Percentiles rank a stretch among this genome's conserved stretches.
phyloP scores from a whole-genome alignment of 1,140 invertebrate genomes.

The Aculops lycopersici region DNA sequence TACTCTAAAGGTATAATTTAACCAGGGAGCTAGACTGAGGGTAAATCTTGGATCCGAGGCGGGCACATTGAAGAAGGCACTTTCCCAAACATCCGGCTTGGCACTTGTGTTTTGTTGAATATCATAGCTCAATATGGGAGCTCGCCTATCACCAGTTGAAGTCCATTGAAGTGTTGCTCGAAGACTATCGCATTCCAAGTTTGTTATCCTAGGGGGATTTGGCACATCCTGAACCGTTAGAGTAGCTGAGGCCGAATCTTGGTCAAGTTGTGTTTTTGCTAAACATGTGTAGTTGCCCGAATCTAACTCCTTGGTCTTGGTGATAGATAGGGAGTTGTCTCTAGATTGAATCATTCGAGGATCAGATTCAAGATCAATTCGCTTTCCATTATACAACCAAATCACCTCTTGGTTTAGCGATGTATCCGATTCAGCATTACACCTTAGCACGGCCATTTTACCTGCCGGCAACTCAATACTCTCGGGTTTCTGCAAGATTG shows the following conservation, averaged over 20 bases:
- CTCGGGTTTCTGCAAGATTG: slow-evolving; percentile 48
- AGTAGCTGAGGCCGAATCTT: slow-evolving; percentile 42
- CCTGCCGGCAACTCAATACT: slow-evolving; percentile 64
- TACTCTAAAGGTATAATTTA: slow-evolving; percentile 85
- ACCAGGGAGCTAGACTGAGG: slow-evolving; percentile 50
- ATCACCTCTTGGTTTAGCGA: slow-evolving; percentile 41
- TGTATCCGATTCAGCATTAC: slow-evolving; percentile 55
- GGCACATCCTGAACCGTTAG: slow-evolving; percentile 81
- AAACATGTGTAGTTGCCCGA: slow-evolving; percentile 82
- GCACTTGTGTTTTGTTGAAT: slow-evolving; percentile 83
- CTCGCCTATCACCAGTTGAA: slow-evolving; percentile 63
- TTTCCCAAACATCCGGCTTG: slow-evolving; percentile 63
- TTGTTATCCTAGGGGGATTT: slow-evolving; percentile 38
- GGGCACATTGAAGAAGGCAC: slow-evolving; percentile 33
- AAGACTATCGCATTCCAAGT: slow-evolving; percentile 29
- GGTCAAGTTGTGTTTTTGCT: slow-evolving; percentile 58
- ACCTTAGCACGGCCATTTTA: slow-evolving; percentile 60
- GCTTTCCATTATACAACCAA: slow-evolving; percentile 50
- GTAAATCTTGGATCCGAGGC: slow-evolving; percentile 39
- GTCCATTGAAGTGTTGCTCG: slow-evolving; percentile 46
- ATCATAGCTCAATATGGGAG: slow-evolving; percentile 59
- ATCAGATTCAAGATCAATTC: slow-evolving; percentile 53
- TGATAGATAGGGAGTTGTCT: slow-evolving; percentile 70
- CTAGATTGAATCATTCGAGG: slow-evolving; percentile 24
- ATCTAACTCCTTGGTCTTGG: slow-evolving; percentile 67